Evolutionary conservation across 2,797 vertebrate genomes (phyloP).

Genomic region (Coreius guichenoti): DNA sequence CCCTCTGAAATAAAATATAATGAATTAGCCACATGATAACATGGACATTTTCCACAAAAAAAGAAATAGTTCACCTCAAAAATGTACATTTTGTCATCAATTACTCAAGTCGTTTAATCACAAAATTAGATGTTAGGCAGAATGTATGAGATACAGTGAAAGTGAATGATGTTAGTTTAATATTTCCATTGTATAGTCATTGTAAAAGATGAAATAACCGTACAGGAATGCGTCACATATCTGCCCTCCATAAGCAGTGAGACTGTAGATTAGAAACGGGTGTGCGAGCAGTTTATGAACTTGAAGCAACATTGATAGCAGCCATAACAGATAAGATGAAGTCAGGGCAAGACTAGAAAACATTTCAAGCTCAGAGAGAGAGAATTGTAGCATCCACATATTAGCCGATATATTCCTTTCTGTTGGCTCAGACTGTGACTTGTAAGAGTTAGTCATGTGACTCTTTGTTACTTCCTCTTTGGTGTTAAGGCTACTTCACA

Average conservation of each 20-base stretch:
- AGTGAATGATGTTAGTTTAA: background rate
- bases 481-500: background rate
- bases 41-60: background rate
- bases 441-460: background rate
- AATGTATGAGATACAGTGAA: background rate
- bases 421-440: background rate
- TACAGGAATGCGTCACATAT: constrained; percentile 6
- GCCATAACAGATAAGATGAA: constrained; percentile 58
- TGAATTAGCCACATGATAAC: background rate
- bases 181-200: background rate
- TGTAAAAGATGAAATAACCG: background rate
- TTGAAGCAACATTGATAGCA: constrained; percentile 61
- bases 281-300: constrained; percentile 47
- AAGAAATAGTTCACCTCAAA: background rate
- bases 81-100: background rate
- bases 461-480: constrained; percentile 23
- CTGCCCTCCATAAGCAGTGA: constrained; percentile 22
- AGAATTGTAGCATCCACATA: background rate
- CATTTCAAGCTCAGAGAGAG: background rate
- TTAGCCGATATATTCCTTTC: background rate
- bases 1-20: background rate
- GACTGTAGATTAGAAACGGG: constrained; percentile 31
- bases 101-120: background rate
- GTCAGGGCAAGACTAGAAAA: constrained; percentile 53
- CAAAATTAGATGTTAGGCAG: background rate